Conservation (phyloP, 1,140 invertebrate species). For the Drosophila serrata region DNA sequence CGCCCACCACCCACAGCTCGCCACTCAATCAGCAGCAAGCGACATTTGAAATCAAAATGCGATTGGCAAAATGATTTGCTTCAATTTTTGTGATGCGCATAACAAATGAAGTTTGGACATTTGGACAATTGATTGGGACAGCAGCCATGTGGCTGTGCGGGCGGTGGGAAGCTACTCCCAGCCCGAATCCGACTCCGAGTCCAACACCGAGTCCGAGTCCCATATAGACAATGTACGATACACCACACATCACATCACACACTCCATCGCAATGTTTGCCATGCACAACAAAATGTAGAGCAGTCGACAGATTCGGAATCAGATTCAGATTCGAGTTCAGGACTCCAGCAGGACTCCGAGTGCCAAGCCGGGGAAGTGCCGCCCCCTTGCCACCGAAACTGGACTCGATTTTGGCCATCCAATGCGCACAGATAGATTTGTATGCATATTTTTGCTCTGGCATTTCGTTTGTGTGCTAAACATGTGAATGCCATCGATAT, state of each 20-base stretch:
- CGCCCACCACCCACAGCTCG: constrained; percentile 9
- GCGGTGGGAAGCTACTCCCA: constrained; percentile 2
- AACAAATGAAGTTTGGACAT: constrained; percentile 83
- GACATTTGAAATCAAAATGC: constrained; percentile 83
- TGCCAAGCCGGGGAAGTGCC: constrained; percentile 1
- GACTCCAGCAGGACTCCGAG: constrained; percentile 37
- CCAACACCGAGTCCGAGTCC: constrained; percentile 22
- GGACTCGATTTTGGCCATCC: constrained; percentile 64
- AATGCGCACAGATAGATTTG: constrained; percentile 75
- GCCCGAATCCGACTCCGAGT: not conserved
- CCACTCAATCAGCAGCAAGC: constrained; percentile 66
- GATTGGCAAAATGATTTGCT: constrained; percentile 84
- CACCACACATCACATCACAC: constrained; percentile 44
- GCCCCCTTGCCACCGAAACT: constrained; percentile 18
- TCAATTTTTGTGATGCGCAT: constrained; percentile 83
- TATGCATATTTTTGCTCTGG: constrained; percentile 81
- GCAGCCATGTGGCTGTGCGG: constrained; percentile 43
- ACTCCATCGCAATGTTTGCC: constrained; percentile 63
- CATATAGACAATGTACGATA: constrained; percentile 72
- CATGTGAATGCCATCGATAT: constrained; percentile 80
- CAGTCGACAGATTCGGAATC: constrained; percentile 62
- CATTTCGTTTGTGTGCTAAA: constrained; percentile 82
- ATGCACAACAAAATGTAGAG: constrained; percentile 81
- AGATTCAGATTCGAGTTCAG: constrained; percentile 68
- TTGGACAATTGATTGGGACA: constrained; percentile 81